Base-by-base conservation (phyloP, 2,797 vertebrate species). In the Muscicapa striata region DNA sequence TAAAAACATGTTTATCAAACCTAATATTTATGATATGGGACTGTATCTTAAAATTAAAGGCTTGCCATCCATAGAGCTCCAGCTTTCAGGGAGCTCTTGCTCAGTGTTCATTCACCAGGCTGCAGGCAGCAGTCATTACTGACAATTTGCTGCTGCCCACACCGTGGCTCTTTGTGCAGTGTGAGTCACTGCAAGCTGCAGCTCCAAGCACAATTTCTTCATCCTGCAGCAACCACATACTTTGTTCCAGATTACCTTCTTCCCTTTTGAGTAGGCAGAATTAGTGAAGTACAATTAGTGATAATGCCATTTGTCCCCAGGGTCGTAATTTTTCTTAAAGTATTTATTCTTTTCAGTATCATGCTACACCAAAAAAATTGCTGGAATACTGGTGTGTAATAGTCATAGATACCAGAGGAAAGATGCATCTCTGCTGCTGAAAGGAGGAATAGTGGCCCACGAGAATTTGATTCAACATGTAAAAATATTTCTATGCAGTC, bases 211-310 rank as follows among this genome's bases (percentile, higher is more conserved):
- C 46, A 45, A 82, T 93, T 84, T 94, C 77, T 90, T 84, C 90
- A 84, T 82, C 89, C 54, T 59, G 87, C 64, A 51, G 22, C 19
- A 94, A 82, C 80, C 61, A 67, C 52, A 32, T 30, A 32, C 68
- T 87, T 95, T 91, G 87, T 68, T 94, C 70, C 82, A 63, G 73
- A 81, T 89, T 83, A 62, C 61, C 79, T 81, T 57, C 84, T 55
- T 70, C 86, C 32, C 30, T 72, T 91, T 74, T 58, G 82, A 91
- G 57, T 77, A 82, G 87, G 54, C n/a, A 88, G 87, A 90, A 91
- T 91, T 92, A 88, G 90, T 59, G 57, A 88, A 86, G 58, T 48
- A 51, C 75, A 87, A 94, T 92, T 95, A 89, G 80, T 16, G 46
- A 84, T 75, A 90, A 83, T 77, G 58, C 17, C 41, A 45, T 84